A percentile compares a stretch with the other conserved stretches of the same genome.
Conservation (phyloP, 2,888 invertebrate genomes). For the Phymatocera aterrima region DNA sequence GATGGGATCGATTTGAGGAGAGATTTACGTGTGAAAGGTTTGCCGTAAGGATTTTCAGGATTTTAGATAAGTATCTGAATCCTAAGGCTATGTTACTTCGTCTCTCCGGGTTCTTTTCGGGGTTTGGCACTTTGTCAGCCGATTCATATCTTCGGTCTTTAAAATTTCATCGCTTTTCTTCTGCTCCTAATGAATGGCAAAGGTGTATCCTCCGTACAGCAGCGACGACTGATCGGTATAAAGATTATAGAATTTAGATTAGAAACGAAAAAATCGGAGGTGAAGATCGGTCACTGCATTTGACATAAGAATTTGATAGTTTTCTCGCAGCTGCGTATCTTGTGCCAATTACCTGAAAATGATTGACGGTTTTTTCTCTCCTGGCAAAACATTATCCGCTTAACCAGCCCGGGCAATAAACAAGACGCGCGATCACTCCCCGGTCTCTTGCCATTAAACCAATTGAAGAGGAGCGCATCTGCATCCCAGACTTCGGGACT, state of each 20-base stretch:
- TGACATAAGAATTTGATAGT: slow-evolving; percentile 10
- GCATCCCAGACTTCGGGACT: slow-evolving; percentile 34
- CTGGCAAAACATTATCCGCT: slow-evolving; percentile 12
- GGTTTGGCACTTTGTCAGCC: slow-evolving; percentile 32
- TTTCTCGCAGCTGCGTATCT: background rate
- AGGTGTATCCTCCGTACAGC: background rate
- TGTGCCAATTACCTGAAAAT: slow-evolving; percentile 13
- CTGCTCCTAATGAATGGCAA: slow-evolving; percentile 32
- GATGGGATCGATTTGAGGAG: slow-evolving; percentile 23
- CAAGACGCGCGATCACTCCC: slow-evolving; percentile 26
- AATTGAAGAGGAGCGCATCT: slow-evolving; percentile 25
- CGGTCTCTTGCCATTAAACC: slow-evolving; percentile 7
- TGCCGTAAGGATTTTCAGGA: slow-evolving; percentile 18
- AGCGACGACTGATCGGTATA: background rate
- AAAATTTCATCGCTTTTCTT: slow-evolving; percentile 37
- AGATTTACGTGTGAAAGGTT: slow-evolving; percentile 35
- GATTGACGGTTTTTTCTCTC: background rate
- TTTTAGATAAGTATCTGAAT: slow-evolving; percentile 14
- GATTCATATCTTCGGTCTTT: slow-evolving; percentile 39
- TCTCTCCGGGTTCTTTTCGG: background rate
- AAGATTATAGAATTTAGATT: background rate
- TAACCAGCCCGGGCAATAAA: slow-evolving; percentile 30
- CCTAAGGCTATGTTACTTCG: background rate
- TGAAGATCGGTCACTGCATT: slow-evolving; percentile 34
- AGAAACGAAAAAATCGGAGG: background rate